Percentiles rank a stretch among this genome's conserved stretches.
phyloP scores from a whole-genome alignment of 2,113 vertebrate species.

The Monopterus albus region DNA sequence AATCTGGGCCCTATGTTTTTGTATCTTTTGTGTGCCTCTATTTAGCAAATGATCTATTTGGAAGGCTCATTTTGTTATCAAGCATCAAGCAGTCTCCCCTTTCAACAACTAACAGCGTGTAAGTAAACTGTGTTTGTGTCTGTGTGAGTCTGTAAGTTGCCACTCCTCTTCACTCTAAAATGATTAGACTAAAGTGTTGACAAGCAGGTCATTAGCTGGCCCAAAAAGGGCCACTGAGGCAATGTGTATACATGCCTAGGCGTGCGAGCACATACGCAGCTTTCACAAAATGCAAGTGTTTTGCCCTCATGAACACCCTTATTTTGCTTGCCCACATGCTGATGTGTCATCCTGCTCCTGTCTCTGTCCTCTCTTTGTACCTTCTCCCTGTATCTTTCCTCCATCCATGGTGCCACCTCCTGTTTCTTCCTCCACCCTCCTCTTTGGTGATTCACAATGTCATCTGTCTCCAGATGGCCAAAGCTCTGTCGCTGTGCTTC shows the following conservation, averaged over 20 bases:
- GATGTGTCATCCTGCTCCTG: slow-evolving; percentile 25
- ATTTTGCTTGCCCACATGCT: slow-evolving; percentile 37
- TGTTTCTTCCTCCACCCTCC: slow-evolving; percentile 27
- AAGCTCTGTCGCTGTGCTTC: slow-evolving; percentile 65
- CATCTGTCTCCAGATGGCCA: slow-evolving; percentile 78
- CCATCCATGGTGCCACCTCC: background rate
- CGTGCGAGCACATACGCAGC: background rate
- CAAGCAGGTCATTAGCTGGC: slow-evolving; percentile 61
- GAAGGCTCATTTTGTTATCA: slow-evolving; percentile 65
- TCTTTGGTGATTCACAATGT: slow-evolving; percentile 67
- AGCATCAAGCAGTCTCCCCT: slow-evolving; percentile 62
- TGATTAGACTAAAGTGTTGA: slow-evolving; percentile 65
- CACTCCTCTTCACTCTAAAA: slow-evolving; percentile 46
- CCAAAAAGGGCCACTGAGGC: slow-evolving; percentile 23
- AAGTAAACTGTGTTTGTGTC: slow-evolving; percentile 46
- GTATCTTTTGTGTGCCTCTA: slow-evolving; percentile 40
- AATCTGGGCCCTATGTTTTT: slow-evolving; percentile 57
- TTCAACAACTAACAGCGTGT: slow-evolving; percentile 56
- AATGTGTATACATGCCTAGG: background rate
- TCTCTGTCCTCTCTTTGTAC: slow-evolving; percentile 18
- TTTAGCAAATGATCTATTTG: slow-evolving; percentile 63
- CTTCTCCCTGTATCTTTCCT: slow-evolving; percentile 17
- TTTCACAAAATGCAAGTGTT: slow-evolving; percentile 3
- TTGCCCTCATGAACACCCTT: slow-evolving; percentile 23
- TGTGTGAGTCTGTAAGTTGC: slow-evolving; percentile 31